A percentile compares a stretch with the other conserved stretches of the same genome.
Evolutionary conservation across 1,140 invertebrate species (phyloP).

Genomic region (Thaumatotibia leucotreta): DNA sequence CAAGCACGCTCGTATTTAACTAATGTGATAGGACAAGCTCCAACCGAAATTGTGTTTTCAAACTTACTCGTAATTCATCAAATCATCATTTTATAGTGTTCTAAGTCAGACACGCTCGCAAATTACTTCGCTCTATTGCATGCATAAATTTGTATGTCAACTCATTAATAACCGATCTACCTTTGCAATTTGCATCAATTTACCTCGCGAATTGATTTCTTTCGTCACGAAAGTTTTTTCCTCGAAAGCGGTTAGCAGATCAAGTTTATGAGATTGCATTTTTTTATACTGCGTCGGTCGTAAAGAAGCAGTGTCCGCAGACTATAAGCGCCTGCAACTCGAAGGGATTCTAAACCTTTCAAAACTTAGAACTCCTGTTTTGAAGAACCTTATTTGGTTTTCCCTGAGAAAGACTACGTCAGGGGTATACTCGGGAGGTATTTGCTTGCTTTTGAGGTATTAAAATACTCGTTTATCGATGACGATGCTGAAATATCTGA

Average conservation of each 20-base stretch:
- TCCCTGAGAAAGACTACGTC: too few relatives aligned
- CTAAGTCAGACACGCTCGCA: not conserved
- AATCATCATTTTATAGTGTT: not conserved
- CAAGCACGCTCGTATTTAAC: not conserved
- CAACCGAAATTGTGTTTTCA: not conserved
- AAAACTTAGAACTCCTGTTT: too few relatives aligned
- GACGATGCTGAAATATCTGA: too few relatives aligned
- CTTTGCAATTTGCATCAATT: not conserved
- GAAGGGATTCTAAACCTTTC: too few relatives aligned
- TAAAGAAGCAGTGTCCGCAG: too few relatives aligned
- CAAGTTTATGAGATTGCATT: not conserved
- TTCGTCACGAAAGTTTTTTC: not conserved
- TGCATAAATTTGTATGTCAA: not conserved
- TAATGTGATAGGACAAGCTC: not conserved
- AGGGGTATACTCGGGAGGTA: too few relatives aligned
- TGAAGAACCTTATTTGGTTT: too few relatives aligned
- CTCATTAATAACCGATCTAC: too few relatives aligned
- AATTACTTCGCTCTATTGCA: not conserved
- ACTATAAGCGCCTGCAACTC: too few relatives aligned
- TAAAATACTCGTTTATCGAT: too few relatives aligned
- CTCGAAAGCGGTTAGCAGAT: not conserved
- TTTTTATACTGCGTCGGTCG: too few relatives aligned
- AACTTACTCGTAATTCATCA: not conserved
- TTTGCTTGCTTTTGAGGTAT: too few relatives aligned
- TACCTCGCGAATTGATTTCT: not conserved